Base-by-base conservation (phyloP, 2,888 invertebrate genomes). In the Cepaea hortensis region DNA sequence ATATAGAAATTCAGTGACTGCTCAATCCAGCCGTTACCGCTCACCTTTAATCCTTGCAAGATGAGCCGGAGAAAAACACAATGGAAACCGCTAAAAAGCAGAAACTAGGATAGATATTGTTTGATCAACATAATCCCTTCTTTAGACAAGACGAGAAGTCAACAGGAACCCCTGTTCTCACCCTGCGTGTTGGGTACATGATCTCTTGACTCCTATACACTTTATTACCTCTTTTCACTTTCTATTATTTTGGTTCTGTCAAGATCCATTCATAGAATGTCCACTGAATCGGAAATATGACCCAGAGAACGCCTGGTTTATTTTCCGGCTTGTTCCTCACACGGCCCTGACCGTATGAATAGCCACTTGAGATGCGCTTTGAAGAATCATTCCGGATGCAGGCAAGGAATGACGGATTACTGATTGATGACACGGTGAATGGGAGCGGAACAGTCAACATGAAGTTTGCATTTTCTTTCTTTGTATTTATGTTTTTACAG, bases 381-480 rank as follows among this genome's bases (percentile, higher is more conserved):
- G 20, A 48, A 18, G 50, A 48, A 18, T 48, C 20, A 20, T 15
- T 20, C 20, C 35, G 4, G 20, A 18, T 50, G 50, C 77, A n/a
- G n/a, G 7, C n/a, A n/a, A 9, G 55, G 23, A n/a, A 23, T 9
- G 20, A 55, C 20, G 13, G 77, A 20, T n/a, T 11, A 50, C 20
- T 77, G 77, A 77, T 77, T 77, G 55, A 77, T 55, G 77, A 77
- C 23, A 3, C n/a, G 20, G 1, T 77, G 77, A 61, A 77, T 61
- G 48, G 9, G 46, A 3, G 9, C 20, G 20, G 20, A 20, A 50
- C 15, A 48, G 55, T 5, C 55, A 77, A 20, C 50, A 2, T 77
- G 20, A 9, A 55, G 77, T 55, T 23, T 77, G 9, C 20, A 6
- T 7, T 77, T 77, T 77, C 77, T 23, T 55, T 77, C 50, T 77